Evolutionary conservation across 2,113 vertebrate species (phyloP).

Genomic region (Phalacrocorax carbo): DNA sequence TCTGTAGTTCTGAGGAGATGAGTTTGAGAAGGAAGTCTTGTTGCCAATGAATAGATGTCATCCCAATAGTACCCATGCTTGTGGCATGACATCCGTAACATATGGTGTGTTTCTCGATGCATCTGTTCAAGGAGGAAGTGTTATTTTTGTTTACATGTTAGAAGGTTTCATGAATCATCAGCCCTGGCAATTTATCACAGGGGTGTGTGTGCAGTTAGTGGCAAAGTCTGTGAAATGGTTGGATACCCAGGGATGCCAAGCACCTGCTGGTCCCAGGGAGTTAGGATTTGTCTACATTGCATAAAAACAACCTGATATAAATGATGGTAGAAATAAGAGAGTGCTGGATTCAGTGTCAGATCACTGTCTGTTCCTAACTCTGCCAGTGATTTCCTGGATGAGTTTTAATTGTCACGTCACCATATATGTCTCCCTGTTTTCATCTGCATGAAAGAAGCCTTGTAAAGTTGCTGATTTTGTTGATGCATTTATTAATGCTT

Average conservation of each 20-base stretch:
- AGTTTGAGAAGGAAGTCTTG: not conserved
- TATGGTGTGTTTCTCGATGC: not conserved
- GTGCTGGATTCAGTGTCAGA: not conserved
- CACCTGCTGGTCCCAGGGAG: not conserved
- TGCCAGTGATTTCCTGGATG: not conserved
- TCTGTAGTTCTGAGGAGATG: not conserved
- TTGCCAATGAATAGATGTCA: not conserved
- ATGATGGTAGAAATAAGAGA: not conserved
- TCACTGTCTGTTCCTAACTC: not conserved
- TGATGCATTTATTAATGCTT: not conserved
- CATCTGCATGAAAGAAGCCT: not conserved
- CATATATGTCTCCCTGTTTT: not conserved
- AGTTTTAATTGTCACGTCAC: not conserved
- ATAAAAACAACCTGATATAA: not conserved
- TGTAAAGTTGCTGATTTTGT: not conserved
- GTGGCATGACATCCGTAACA: not conserved
- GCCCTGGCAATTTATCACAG: not conserved
- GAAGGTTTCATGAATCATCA: not conserved
- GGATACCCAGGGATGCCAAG: not conserved
- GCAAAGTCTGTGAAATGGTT: not conserved
- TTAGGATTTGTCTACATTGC: not conserved
- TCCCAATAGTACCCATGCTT: not conserved
- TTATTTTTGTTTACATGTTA: not conserved
- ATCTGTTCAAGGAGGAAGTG: not conserved
- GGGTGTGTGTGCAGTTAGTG: not conserved